Evolutionary conservation across 1,140 invertebrate species (phyloP).

Genomic region (Achatina immaculata): DNA sequence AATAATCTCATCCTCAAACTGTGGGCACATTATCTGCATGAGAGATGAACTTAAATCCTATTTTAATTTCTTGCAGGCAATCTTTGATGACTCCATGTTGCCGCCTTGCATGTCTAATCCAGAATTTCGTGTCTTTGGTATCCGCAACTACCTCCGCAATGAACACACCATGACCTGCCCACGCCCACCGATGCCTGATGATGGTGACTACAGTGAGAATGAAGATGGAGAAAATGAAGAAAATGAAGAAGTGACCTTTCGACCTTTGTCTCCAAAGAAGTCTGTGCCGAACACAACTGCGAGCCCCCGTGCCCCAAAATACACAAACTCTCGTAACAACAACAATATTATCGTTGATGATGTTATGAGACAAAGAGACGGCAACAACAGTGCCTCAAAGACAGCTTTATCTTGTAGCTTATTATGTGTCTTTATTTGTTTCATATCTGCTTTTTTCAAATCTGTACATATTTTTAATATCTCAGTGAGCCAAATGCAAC

Average conservation of each 20-base stretch:
- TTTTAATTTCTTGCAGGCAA: conserved; percentile 56
- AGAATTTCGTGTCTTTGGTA: conserved; percentile 55
- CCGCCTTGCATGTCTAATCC: conserved; percentile 59
- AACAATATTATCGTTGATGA: conserved; percentile 29
- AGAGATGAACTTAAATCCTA: too few relatives aligned
- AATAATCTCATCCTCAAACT: too few relatives aligned
- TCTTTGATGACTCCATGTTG: conserved; percentile 53
- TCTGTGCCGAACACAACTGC: background rate
- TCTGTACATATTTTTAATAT: conserved; percentile 11
- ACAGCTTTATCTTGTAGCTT: background rate
- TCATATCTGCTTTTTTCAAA: background rate
- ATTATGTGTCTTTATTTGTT: background rate
- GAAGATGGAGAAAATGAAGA: background rate
- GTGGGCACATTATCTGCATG: too few relatives aligned
- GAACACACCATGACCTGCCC: conserved; percentile 51
- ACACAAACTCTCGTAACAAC: conserved; percentile 16
- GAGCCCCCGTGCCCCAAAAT: conserved; percentile 2
- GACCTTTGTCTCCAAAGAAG: conserved; percentile 2
- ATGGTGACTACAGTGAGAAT: conserved; percentile 9
- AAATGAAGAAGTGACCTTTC: conserved; percentile 35
- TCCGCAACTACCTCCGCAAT: conserved; percentile 56
- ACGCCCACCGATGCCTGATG: background rate
- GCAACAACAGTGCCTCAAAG: conserved; percentile 17
- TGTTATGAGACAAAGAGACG: background rate
- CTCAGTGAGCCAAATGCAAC: background rate